Base-by-base conservation (phyloP, 2,888 invertebrate species). In the Abrostola tripartita region DNA sequence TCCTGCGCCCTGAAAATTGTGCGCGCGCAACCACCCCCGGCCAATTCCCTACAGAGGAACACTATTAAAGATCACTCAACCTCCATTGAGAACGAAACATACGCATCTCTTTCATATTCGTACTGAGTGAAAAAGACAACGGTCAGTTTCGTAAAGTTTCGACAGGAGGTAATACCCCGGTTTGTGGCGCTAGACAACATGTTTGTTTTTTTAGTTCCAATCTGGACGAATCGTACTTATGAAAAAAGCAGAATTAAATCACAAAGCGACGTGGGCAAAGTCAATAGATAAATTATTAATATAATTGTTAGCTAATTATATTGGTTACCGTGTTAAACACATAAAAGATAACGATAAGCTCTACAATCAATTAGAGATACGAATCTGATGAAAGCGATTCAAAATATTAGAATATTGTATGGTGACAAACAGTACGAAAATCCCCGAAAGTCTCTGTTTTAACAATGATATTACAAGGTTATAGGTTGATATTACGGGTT, bases 1-100 rank as follows among this genome's bases (percentile, higher is more conserved):
- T 91, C 94, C 92, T 94, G 94, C 93, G 94, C 94, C 86, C 90
- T 93, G 89, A 88, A 90, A 88, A 75, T 81, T 70, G 77, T 93
- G 94, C 94, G 94, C 93, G 94, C 94, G 94, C 94, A 93, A 49
- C 74, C 65, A 59, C 78, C 81, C 79, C 76, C 77, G 84, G 86
- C 78, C 85, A 81, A 82, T 86, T 86, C 87, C 88, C 85, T 82
- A 76, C 78, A 72, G 76, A 80, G 78, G 72, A 81, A 79, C 71
- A 66, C 82, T 78, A 85, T 81, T 70, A 65, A 68, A 81, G 78
- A 81, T 78, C 63, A 78, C 69, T 65, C 44, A 71, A 50, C 63
- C 58, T 78, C 77, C 80, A 86, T 82, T 85, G 79, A 85, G 81
- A 79, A 76, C 56, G 72, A 74, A 76, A 73, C 47, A 73, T 69